Evolutionary conservation across 2,113 vertebrate species (phyloP).

Genomic region (Cebus imitator): DNA sequence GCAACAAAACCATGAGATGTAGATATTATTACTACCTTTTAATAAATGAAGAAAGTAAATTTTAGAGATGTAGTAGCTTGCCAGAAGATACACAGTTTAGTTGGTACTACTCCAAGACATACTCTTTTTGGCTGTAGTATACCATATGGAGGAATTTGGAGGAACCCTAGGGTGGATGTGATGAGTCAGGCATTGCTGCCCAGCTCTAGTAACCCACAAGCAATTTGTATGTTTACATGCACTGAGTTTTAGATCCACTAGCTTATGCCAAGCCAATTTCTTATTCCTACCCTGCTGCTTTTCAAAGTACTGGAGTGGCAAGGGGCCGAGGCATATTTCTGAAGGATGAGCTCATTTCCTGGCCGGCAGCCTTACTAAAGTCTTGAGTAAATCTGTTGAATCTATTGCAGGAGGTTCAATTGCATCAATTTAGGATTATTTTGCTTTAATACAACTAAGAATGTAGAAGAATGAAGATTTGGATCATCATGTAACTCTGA

Average conservation of each 20-base stretch:
- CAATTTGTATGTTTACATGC: conserved; percentile 54
- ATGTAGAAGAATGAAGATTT: not conserved
- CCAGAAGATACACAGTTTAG: not conserved
- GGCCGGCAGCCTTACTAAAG: conserved; percentile 26
- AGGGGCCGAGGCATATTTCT: conserved; percentile 28
- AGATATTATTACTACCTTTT: not conserved
- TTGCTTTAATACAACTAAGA: conserved; percentile 32
- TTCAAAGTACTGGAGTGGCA: conserved; percentile 25
- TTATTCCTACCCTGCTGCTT: conserved; percentile 7
- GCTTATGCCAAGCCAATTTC: conserved; percentile 49
- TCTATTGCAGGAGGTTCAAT: conserved; percentile 48
- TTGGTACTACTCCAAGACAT: not conserved
- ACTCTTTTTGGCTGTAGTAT: not conserved
- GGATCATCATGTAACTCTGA: conserved; percentile 34
- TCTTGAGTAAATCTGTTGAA: not conserved
- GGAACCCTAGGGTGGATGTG: not conserved
- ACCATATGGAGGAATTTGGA: not conserved
- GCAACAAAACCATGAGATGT: not conserved
- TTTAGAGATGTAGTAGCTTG: not conserved
- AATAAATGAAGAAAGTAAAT: conserved; percentile 27
- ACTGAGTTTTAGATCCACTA: conserved; percentile 51
- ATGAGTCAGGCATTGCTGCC: not conserved
- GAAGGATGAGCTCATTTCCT: conserved; percentile 51
- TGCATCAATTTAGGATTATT: not conserved
- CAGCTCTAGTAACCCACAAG: not conserved